Base-by-base conservation (phyloP, 2,888 invertebrate genomes). In the Xestia rhomboidea region DNA sequence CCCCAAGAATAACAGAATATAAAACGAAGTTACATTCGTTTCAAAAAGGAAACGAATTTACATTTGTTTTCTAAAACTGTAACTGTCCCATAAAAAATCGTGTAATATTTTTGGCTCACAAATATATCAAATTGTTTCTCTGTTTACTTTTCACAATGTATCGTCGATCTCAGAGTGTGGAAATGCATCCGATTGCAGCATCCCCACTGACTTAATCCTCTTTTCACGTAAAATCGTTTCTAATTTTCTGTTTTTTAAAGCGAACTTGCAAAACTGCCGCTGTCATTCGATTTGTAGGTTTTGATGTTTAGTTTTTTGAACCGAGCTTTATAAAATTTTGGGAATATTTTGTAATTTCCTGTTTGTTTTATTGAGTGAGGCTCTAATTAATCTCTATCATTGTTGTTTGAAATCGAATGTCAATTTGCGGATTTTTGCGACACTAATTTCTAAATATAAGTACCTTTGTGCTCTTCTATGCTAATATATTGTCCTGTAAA, bases 181-280 rank as follows among this genome's bases (percentile, higher is more conserved):
- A 83, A 89, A 80, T 83, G 73, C 82, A 76, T 38, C 60, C 79
- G 83, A 83, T 84, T 82, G 79, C 74, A 64, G 41, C 83, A 76
- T 87, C 76, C 84, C 82, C 82, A 73, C 75, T 76, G 81, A 71
- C 77, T 84, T 89, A 90, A 90, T 90, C 90, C 88, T 85, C 89
- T 90, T 88, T 90, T 85, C 78, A 66, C 84, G 77, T 86, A 79
- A 85, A 87, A 88, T 88, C 85, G 78, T 82, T 89, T 51, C 80
- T 82, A 81, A 83, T 84, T 81, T 72, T 80, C 73, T 60, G 74
- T 88, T 87, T 89, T 89, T 83, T 74, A 79, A 66, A 62, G 79
- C 60, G 69, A 83, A 82, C 70, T 80, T 73, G 68, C 68, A 68
- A 81, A 85, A 69, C 78, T 68, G 82, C n/a, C 74, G 49, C 57